Base-by-base conservation (phyloP, 2,797 vertebrate genomes). In the Natrix natrix region DNA sequence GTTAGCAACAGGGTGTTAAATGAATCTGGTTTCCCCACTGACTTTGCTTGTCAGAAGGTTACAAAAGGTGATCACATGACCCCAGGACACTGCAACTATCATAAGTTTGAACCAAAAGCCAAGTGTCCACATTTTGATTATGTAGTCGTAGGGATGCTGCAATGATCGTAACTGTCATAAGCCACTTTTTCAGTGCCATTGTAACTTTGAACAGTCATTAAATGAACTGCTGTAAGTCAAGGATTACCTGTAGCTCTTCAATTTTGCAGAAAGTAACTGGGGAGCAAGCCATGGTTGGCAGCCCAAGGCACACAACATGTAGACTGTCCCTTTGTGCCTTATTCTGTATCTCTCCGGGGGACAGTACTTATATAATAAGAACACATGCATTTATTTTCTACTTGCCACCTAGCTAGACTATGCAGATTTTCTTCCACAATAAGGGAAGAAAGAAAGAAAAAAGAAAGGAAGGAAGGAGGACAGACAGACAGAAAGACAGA, bases 311-410 rank as follows among this genome's bases (percentile, higher is more conserved):
- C 55, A 89, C 61, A 87, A 48, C 0, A 2, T n/a, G 55, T 63
- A 69, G 20, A 43, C 61, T 48, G 48, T 91, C 57, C 89, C 87
- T 63, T 74, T 55, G 32, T 28, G 52, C 59, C 74, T 86, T 89
- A 24, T n/a, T n/a, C 16, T 87, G 22, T 88, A 48, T 86, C 61
- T 93, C 52, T 61, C 52, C n/a, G 37, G 24, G 11, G 69, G 52
- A 57, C 48, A 60, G 43, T 87, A 86, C 48, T 61, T 93, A n/a
- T 59, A 90, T 37, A 91, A 91, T 78, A 78, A 91, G 28, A 91
- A 93, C 55, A 95, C 95, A 96, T 92, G 95, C 95, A 96, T 95
- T 94, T 94, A 93, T 93, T 96, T 95, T 96, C 95, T 93, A 78
- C 95, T 96, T 95, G 93, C 95, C 95, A 95, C 94, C 90, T 61